phyloP scores from a whole-genome alignment of 2,797 vertebrate genomes.

The Tapirus indicus region DNA sequence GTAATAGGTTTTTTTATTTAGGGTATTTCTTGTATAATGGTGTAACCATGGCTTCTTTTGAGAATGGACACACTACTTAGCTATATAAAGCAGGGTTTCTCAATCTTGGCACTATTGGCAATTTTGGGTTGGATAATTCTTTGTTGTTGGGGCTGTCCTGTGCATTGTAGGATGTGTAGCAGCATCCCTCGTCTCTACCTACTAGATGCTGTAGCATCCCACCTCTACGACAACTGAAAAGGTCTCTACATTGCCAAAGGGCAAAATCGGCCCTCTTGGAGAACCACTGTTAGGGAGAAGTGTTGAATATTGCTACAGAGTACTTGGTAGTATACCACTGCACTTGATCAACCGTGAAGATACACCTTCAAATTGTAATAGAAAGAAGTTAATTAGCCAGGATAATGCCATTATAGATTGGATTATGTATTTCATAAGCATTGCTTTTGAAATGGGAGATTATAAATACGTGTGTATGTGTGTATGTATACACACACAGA shows the following conservation, averaged over 20 bases:
- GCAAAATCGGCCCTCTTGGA: not conserved
- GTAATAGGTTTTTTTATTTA: not conserved
- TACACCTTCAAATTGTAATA: not conserved
- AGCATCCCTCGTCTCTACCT: not conserved
- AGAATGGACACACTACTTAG: not conserved
- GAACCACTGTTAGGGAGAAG: not conserved
- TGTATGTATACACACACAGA: not conserved
- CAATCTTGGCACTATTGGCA: not conserved
- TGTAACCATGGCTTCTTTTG: not conserved
- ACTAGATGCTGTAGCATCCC: not conserved
- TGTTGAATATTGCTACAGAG: not conserved
- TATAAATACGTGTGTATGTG: not conserved
- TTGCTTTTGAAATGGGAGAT: not conserved
- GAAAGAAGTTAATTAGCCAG: not conserved
- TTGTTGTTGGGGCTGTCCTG: not conserved
- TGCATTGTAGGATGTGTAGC: not conserved
- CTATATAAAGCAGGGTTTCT: not conserved
- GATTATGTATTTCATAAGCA: conserved; percentile 38
- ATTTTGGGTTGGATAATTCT: not conserved
- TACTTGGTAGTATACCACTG: not conserved
- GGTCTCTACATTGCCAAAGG: not conserved
- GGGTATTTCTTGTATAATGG: not conserved
- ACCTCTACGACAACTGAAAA: not conserved
- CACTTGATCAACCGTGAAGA: not conserved
- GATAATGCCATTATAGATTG: not conserved